Conservation (phyloP, 2,888 invertebrate genomes). For the Bombylius major region DNA sequence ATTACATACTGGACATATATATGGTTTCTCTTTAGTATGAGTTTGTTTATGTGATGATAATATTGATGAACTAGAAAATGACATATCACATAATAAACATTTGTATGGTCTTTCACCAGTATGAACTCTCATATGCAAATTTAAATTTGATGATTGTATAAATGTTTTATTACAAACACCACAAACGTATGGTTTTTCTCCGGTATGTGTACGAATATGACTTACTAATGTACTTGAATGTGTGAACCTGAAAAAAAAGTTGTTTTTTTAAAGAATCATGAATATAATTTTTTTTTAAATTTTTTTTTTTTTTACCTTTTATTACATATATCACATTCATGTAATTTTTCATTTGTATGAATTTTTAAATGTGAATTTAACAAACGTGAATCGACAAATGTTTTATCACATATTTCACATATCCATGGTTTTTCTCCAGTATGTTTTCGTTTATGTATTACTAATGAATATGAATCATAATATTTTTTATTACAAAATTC, state of each 20-base stretch:
- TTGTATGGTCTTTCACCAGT: slow-evolving; percentile 22
- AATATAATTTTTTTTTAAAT: slow-evolving; percentile 10
- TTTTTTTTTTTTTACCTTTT: slow-evolving; percentile 38
- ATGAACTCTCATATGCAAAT: slow-evolving; percentile 31
- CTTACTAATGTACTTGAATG: slow-evolving; percentile 47
- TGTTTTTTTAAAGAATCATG: too few relatives aligned
- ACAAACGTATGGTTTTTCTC: slow-evolving; percentile 47
- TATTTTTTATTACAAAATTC: slow-evolving; percentile 41
- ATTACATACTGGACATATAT: slow-evolving; percentile 31
- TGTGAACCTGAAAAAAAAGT: slow-evolving; percentile 38
- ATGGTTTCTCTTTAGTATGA: slow-evolving; percentile 34
- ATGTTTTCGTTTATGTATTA: slow-evolving; percentile 35
- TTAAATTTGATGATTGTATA: slow-evolving; percentile 38
- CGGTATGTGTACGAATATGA: slow-evolving; percentile 48
- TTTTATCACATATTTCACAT: slow-evolving; percentile 36
- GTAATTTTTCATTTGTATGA: slow-evolving; percentile 42
- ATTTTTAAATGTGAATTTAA: slow-evolving; percentile 42
- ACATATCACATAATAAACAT: slow-evolving; percentile 29
- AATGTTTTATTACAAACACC: slow-evolving; percentile 45
- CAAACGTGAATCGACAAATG: slow-evolving; percentile 37
- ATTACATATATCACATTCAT: slow-evolving; percentile 43
- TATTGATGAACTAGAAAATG: slow-evolving; percentile 34
- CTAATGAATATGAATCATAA: slow-evolving; percentile 27
- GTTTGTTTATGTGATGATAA: slow-evolving; percentile 33
- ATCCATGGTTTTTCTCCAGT: slow-evolving; percentile 34